phyloP scores from a whole-genome alignment of 1,140 invertebrate species.

The Chironomus striatipennis region DNA sequence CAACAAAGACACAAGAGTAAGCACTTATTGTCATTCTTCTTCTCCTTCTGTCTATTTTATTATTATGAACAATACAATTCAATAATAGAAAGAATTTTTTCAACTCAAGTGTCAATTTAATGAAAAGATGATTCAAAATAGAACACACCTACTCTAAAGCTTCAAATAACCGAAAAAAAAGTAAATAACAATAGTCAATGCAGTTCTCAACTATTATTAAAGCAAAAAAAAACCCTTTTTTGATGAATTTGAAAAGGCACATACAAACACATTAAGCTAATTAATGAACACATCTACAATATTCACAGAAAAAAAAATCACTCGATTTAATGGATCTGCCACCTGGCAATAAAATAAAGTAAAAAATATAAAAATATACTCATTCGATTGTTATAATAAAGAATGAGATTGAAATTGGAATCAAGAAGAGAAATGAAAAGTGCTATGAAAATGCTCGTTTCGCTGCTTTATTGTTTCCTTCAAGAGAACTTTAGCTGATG shows the following conservation, averaged over 20 bases:
- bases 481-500: not conserved
- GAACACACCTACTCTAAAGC: not conserved
- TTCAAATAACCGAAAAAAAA: no score
- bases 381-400: constrained; percentile 2
- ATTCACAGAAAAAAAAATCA: constrained; percentile 10
- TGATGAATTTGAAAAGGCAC: not conserved
- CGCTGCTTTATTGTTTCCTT: constrained; percentile 14
- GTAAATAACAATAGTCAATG: no score
- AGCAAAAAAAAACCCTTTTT: not conserved
- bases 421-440: constrained; percentile 17
- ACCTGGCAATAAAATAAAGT: constrained; percentile 2
- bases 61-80: not conserved
- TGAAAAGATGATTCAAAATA: not conserved
- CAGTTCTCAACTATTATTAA: no score
- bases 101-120: constrained; percentile 7
- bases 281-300: not conserved
- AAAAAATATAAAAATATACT: constrained; percentile 1
- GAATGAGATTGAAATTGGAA: constrained; percentile 3
- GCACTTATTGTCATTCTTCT: no score
- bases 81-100: not conserved
- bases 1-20: not conserved
- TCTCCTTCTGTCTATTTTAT: no score
- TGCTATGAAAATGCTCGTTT: not conserved
- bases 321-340: constrained; percentile 17
- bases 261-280: constrained; percentile 3